These are phyloP conservation scores for Mormyrus proboscirostris DNA, from an alignment of 2,797 vertebrate genomes.

Conservation along the genomic window DNA sequence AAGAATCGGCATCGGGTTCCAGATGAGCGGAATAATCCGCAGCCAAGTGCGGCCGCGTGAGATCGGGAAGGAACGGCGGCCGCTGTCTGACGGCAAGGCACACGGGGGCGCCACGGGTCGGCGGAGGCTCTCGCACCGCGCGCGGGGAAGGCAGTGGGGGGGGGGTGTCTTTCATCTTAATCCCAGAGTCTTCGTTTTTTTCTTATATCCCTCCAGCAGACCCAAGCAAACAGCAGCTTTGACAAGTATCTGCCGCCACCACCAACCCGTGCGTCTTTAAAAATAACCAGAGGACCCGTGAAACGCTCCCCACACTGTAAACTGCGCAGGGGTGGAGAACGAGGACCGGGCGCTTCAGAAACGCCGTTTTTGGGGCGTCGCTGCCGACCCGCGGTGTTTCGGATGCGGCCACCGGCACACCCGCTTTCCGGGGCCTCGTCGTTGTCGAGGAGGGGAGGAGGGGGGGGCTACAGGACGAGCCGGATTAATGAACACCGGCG, in stretches of 20 bases:
- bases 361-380: neutral
- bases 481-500: neutral
- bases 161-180: neutral
- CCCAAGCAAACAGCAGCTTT: constrained; percentile 10
- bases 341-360: neutral
- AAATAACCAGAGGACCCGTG: neutral
- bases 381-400: neutral
- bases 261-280: neutral
- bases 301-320: neutral
- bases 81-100: neutral
- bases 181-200: neutral
- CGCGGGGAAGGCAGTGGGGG: neutral
- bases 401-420: neutral
- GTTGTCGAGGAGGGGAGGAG: neutral
- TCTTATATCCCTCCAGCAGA: constrained; percentile 11
- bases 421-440: neutral
- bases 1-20: neutral
- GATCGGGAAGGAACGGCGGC: neutral
- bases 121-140: neutral
- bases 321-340: neutral
- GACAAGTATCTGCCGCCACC: neutral
- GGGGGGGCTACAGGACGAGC: neutral
- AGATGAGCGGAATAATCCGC: neutral
- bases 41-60: neutral
- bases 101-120: neutral